These are phyloP conservation scores for Spheniscus mendiculus DNA, from an alignment of 2,113 vertebrate species.

Conservation along the genomic window DNA sequence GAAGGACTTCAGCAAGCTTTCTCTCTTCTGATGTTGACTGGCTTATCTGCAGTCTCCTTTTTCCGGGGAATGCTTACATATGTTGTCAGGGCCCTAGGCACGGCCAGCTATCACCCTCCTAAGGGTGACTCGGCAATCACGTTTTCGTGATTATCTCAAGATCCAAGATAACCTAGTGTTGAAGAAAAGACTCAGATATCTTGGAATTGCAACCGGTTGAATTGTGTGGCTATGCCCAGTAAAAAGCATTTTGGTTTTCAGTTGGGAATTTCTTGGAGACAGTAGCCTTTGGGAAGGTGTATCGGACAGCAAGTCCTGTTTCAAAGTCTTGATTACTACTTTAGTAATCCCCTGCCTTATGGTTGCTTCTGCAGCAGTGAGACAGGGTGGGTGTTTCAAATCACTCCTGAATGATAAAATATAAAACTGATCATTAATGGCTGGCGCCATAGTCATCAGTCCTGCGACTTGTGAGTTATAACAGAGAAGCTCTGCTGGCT, in stretches of 20 bases:
- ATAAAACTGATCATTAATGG: not conserved
- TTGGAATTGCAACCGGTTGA: not conserved
- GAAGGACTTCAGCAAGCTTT: not conserved
- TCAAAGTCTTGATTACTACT: not conserved
- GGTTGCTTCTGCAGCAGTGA: not conserved
- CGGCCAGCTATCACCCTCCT: not conserved
- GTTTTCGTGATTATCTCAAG: not conserved
- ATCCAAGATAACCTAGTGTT: not conserved
- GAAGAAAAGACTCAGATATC: not conserved
- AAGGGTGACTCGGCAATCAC: not conserved
- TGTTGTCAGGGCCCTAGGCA: not conserved
- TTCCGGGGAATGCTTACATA: rapidly evolving
- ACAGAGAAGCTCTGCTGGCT: not conserved
- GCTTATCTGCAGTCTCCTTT: not conserved
- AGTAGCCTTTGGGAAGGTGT: not conserved
- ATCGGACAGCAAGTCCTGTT: not conserved
- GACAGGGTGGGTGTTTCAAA: not conserved
- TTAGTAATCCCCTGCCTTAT: not conserved
- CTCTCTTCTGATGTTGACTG: not conserved
- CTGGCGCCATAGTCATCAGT: not conserved
- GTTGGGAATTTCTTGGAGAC: not conserved
- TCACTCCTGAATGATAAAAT: not conserved
- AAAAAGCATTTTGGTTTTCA: not conserved
- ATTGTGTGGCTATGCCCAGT: not conserved
- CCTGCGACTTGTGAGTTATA: not conserved